Percentiles rank a stretch among this genome's conserved stretches.
Evolutionary conservation across 2,113 vertebrate species (phyloP).

Genomic region (Salvelinus fontinalis): DNA sequence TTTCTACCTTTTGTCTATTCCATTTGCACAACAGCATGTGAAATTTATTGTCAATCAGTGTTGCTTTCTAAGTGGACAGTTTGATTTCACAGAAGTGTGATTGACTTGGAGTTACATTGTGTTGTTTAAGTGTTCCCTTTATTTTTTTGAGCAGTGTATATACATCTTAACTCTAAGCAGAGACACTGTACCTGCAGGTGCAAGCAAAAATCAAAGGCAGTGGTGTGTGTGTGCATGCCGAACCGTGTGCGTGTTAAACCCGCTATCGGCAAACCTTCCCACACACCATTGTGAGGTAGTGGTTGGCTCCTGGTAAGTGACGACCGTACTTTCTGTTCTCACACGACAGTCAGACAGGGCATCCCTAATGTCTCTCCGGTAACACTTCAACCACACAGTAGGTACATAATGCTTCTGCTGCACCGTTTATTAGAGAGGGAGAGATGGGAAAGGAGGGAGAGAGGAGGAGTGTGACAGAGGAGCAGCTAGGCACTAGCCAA

Average conservation of each 20-base stretch:
- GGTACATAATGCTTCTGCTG: neutral
- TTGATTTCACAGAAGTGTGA: too few relatives aligned
- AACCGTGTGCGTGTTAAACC: neutral
- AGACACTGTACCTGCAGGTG: slow-evolving; percentile 40
- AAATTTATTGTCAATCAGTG: too few relatives aligned
- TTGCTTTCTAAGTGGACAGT: too few relatives aligned
- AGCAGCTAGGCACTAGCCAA: slow-evolving; percentile 7
- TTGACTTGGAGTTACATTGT: too few relatives aligned
- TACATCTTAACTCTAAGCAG: slow-evolving; percentile 39
- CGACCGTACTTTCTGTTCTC: slow-evolving; percentile 9
- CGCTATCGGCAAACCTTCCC: slow-evolving; percentile 40
- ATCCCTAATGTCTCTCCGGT: slow-evolving; percentile 53
- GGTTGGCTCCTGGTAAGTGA: slow-evolving; percentile 38
- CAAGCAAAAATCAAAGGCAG: slow-evolving; percentile 49
- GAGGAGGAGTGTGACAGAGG: neutral
- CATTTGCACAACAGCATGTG: too few relatives aligned
- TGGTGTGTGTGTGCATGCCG: slow-evolving; percentile 5
- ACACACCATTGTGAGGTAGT: slow-evolving; percentile 33
- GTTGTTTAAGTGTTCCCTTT: too few relatives aligned
- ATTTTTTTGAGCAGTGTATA: too few relatives aligned
- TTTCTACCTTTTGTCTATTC: too few relatives aligned
- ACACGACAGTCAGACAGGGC: slow-evolving; percentile 23
- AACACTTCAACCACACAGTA: slow-evolving; percentile 34
- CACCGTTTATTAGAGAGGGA: slow-evolving; percentile 32
- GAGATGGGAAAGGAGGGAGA: neutral